phyloP scores from a whole-genome alignment of 1,140 invertebrate genomes.

The Drosophila oshimai region DNA sequence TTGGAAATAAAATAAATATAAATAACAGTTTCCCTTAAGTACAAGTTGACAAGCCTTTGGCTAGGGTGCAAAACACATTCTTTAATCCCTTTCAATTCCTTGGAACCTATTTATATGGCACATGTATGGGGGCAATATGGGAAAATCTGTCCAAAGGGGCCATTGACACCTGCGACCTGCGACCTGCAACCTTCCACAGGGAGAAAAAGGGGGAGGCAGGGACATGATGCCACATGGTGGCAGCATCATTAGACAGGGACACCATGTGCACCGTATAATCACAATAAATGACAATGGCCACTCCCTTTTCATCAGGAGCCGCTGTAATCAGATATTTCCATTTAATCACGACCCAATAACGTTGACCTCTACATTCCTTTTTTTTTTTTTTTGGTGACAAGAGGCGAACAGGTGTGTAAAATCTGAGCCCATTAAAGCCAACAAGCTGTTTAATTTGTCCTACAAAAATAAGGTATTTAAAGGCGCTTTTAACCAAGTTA shows the following conservation, averaged over 20 bases:
- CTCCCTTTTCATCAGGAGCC: too few species aligned
- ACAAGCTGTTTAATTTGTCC: too few species aligned
- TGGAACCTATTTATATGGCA: not conserved
- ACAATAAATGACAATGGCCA: constrained; percentile 30
- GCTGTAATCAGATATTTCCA: constrained; percentile 16
- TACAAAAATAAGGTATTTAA: too few species aligned
- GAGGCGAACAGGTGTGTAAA: not conserved
- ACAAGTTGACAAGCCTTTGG: too few species aligned
- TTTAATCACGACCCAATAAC: constrained; percentile 5
- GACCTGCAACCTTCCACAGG: too few species aligned
- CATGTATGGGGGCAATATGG: not conserved
- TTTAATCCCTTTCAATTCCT: constrained; percentile 7
- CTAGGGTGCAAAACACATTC: not conserved
- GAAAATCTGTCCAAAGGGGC: not conserved
- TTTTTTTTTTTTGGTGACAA: not conserved
- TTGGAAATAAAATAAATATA: too few species aligned
- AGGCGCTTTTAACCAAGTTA: too few species aligned
- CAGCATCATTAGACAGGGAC: constrained; percentile 29
- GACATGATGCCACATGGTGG: constrained; percentile 13
- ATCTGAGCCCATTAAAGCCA: not conserved
- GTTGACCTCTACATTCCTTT: not conserved
- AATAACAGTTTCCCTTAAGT: too few species aligned
- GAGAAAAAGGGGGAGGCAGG: not conserved
- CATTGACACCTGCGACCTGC: constrained; percentile 28
- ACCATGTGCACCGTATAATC: constrained; percentile 39